Evolutionary conservation across 2,888 invertebrate genomes (phyloP).

Genomic region (Leucophora obtusa): DNA sequence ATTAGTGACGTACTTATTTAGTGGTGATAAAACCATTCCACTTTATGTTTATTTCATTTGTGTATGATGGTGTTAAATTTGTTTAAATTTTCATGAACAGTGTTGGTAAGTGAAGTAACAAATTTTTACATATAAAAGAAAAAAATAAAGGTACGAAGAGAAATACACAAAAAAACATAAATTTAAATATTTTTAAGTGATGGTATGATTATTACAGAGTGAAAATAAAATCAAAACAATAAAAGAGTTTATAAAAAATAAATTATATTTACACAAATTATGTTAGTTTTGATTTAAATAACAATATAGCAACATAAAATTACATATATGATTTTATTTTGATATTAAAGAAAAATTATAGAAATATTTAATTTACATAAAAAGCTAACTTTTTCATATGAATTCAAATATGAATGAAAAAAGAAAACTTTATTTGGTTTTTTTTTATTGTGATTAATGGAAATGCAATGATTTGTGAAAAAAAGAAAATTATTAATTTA

Average conservation of each 20-base stretch:
- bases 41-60: constrained; percentile 67
- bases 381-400: background rate
- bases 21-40: constrained; percentile 78
- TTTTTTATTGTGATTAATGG: constrained; percentile 31
- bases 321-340: background rate
- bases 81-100: constrained; percentile 11
- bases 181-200: constrained; percentile 28
- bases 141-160: constrained; percentile 8
- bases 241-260: constrained; percentile 5
- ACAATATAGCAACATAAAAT: constrained; percentile 46
- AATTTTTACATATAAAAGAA: constrained; percentile 10
- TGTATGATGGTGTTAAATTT: constrained; percentile 29
- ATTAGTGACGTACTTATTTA: constrained; percentile 76
- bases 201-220: constrained; percentile 11
- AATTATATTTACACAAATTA: constrained; percentile 55
- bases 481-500: constrained; percentile 26
- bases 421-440: background rate
- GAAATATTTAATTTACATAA: constrained; percentile 7
- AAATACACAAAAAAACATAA: constrained; percentile 32
- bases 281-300: constrained; percentile 39
- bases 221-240: background rate
- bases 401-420: background rate
- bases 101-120: background rate
- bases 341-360: background rate
- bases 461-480: constrained; percentile 39